phyloP scores from a whole-genome alignment of 2,888 invertebrate species.

The Cyclophora punctaria region DNA sequence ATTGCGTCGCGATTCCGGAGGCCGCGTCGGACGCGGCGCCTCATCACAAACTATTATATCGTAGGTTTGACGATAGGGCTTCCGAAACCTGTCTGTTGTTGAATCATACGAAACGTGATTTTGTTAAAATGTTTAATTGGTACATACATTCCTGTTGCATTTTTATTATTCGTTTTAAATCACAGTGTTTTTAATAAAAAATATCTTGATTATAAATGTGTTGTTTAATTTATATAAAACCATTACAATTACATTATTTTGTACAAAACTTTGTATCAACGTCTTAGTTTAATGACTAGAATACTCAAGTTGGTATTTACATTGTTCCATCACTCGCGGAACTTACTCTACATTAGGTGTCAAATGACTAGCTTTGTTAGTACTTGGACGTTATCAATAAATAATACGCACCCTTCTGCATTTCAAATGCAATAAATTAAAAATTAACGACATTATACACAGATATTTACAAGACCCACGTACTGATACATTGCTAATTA shows the following conservation, averaged over 20 bases:
- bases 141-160: constrained; percentile 61
- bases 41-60: too few relatives aligned
- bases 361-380: constrained; percentile 54
- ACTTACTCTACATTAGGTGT: constrained; percentile 38
- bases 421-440: too few relatives aligned
- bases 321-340: background rate
- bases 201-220: constrained; percentile 46
- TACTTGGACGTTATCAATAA: constrained; percentile 9
- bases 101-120: constrained; percentile 36
- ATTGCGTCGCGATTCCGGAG: too few relatives aligned
- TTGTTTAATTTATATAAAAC: constrained; percentile 19
- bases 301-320: constrained; percentile 35
- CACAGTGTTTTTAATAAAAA: constrained; percentile 48
- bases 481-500: too few relatives aligned
- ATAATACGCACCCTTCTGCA: too few relatives aligned
- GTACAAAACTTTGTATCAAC: constrained; percentile 39
- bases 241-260: constrained; percentile 28
- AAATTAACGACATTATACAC: too few relatives aligned
- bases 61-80: constrained; percentile 17
- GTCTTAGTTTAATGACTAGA: constrained; percentile 63
- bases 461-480: too few relatives aligned
- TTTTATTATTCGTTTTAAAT: constrained; percentile 33
- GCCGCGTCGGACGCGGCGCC: too few relatives aligned
- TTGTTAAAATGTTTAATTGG: constrained; percentile 60
- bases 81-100: constrained; percentile 19